A percentile compares a stretch with the other conserved stretches of the same genome.
phyloP scores from a whole-genome alignment of 2,113 vertebrate genomes.

The Heteronetta atricapilla region DNA sequence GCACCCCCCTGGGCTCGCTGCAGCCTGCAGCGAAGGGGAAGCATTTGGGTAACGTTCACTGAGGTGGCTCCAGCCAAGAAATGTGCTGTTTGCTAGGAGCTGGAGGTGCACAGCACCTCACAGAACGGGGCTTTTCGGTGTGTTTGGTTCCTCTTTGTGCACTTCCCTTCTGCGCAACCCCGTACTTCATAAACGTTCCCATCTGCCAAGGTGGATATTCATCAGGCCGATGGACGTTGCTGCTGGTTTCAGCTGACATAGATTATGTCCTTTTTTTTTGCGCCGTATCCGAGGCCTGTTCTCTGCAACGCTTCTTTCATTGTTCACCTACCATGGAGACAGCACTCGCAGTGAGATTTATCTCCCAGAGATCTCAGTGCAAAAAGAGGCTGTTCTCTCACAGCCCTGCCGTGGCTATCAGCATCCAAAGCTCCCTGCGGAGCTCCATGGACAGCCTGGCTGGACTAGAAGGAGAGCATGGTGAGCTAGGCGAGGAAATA shows the following conservation, averaged over 20 bases:
- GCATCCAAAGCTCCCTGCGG: neutral
- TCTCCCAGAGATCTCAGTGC: neutral
- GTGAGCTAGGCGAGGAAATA: neutral
- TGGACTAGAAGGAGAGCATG: neutral
- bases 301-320: neutral
- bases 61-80: neutral
- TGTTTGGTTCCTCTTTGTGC: neutral
- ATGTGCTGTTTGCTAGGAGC: neutral
- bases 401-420: neutral
- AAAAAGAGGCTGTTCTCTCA: neutral
- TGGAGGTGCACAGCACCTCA: neutral
- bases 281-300: neutral
- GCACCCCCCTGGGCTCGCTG: neutral
- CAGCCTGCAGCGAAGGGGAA: neutral
- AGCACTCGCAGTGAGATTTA: neutral
- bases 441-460: neutral
- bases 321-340: neutral
- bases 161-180: neutral
- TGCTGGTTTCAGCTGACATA: neutral
- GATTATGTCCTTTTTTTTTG: neutral
- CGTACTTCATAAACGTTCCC: neutral
- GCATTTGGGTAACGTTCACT: rapidly evolving
- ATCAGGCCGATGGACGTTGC: neutral
- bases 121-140: neutral
- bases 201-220: neutral